Percentiles rank a stretch among this genome's conserved stretches.
phyloP scores from a whole-genome alignment of 2,888 invertebrate genomes.

The Polydesmus complanatus region DNA sequence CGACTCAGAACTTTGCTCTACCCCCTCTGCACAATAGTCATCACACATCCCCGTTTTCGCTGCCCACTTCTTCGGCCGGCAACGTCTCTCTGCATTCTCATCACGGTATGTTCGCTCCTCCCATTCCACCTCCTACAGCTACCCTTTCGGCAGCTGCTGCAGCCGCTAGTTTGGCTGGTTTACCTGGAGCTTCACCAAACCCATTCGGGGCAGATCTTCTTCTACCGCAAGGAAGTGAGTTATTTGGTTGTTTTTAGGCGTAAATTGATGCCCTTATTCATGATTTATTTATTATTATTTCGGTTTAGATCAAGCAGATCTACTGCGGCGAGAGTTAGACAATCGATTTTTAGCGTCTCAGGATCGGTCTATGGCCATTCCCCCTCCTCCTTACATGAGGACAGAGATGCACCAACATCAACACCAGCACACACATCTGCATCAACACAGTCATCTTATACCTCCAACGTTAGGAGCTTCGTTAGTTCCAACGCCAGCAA shows the following conservation, averaged over 20 bases:
- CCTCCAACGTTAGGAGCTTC: constrained; percentile 44
- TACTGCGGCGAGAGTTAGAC: constrained; percentile 76
- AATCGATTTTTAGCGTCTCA: constrained; percentile 71
- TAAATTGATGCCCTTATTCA: background rate
- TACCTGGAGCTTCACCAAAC: constrained; percentile 17
- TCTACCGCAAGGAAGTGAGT: constrained; percentile 22
- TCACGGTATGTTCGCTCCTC: constrained; percentile 23
- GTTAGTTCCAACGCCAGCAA: constrained; percentile 38
- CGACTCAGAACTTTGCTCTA: constrained; percentile 29
- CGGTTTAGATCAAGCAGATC: constrained; percentile 42
- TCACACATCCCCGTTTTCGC: constrained; percentile 17
- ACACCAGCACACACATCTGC: constrained; percentile 81
- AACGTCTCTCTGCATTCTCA: constrained; percentile 15
- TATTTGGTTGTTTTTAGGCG: background rate
- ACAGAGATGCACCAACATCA: constrained; percentile 88
- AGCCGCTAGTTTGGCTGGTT: constrained; percentile 20
- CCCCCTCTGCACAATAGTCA: constrained; percentile 19
- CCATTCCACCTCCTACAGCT: constrained; percentile 19
- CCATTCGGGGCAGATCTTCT: constrained; percentile 22
- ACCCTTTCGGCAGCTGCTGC: constrained; percentile 16
- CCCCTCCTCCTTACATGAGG: constrained; percentile 48
- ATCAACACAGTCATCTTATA: constrained; percentile 41
- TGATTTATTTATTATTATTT: background rate
- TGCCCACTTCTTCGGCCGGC: constrained; percentile 12
- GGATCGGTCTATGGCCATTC: constrained; percentile 31